phyloP scores from a whole-genome alignment of 2,888 invertebrate species.

The Trichopoda pennipes region DNA sequence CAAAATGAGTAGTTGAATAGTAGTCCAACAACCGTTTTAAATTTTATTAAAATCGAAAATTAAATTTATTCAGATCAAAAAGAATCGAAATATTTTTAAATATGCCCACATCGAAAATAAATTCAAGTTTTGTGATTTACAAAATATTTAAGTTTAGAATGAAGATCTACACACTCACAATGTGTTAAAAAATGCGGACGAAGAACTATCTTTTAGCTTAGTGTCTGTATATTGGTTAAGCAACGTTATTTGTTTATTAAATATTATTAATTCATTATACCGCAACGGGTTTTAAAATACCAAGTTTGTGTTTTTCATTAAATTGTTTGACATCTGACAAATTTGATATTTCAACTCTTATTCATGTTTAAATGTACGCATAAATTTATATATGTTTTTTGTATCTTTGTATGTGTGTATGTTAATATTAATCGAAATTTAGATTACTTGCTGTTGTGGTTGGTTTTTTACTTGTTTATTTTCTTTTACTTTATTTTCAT shows the following conservation, averaged over 20 bases:
- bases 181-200: neutral
- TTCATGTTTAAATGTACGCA: neutral
- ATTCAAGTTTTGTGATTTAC: too few relatives aligned
- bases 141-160: too few relatives aligned
- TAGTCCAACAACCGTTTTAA: too few relatives aligned
- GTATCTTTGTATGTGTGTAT: neutral
- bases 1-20: too few relatives aligned
- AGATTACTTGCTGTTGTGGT: neutral
- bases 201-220: neutral
- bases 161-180: neutral
- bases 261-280: constrained; percentile 13
- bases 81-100: too few relatives aligned
- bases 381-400: too few relatives aligned
- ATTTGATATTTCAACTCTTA: constrained; percentile 6
- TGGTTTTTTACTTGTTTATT: neutral
- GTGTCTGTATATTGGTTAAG: neutral
- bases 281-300: neutral
- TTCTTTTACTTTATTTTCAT: constrained; percentile 4
- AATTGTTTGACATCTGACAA: constrained; percentile 23
- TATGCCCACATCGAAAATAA: too few relatives aligned
- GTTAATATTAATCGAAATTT: neutral
- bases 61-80: too few relatives aligned
- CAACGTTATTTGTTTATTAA: neutral
- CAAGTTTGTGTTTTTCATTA: neutral
- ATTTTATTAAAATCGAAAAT: too few relatives aligned